Evolutionary conservation across 2,888 invertebrate species (phyloP), one percentile per base, ranked within the genome.

Genomic region (Lasioglossum vierecki): DNA sequence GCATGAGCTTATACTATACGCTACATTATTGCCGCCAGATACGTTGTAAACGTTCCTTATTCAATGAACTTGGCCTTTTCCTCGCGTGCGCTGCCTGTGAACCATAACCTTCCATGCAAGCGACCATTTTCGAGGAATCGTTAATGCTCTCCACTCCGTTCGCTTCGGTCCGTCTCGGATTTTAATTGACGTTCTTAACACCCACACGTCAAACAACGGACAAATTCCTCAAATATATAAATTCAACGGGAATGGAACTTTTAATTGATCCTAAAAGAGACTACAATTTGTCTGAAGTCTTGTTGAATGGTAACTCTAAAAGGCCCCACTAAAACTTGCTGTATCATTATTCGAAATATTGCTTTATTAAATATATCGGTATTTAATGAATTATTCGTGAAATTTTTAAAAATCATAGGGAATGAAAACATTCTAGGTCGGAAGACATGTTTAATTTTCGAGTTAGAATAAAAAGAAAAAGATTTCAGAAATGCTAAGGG

Each of bases 11-110:
- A 92, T 91, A 90, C 90, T 89, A 87, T 92, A 92, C 89, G 91
- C 91, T 93, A 94, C 92, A 93, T 93, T 93, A 93, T 93, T 92
- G 91, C 92, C 85, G 82, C 80, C 89, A 90, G 91, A 92, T 81
- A 81, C 76, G 81, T 76, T 76, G 81, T 81, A 73, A 83, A 83
- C 53, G 76, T 81, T 83, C 71, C 66, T 72, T 44, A 15, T 70
- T n/a, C 80, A 71, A 79, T 82, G 70, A 66, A 74, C 44, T 53
- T 68, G 15, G n/a, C 8, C 46, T 26, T 80, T 15, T 49, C 35
- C n/a, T 77, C 49, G 68, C 49, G 22, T 71, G 46, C 8, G 13
- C 26, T 8, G 46, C 71, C 13, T 63, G 41, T 18, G 18, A 44
- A 46, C 57, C 35, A 44, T 26, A 46, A 72, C n/a, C 46, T 49